A percentile compares a stretch with the other conserved stretches of the same genome.
phyloP scores from a whole-genome alignment of 2,113 vertebrate genomes.

The Misgurnus mizolepis region DNA sequence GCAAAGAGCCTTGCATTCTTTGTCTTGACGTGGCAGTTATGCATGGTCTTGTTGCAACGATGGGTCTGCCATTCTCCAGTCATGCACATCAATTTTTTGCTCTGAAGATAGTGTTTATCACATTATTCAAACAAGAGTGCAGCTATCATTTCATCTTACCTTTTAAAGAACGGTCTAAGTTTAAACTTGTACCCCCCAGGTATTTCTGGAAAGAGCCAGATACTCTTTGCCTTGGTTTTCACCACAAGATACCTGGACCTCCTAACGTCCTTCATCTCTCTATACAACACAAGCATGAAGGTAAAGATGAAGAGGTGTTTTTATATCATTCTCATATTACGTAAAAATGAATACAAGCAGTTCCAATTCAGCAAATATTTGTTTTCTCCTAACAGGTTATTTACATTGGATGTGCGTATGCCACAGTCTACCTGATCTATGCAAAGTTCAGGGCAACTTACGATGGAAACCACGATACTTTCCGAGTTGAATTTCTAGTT shows the following conservation, averaged over 20 bases:
- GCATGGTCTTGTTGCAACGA: constrained; percentile 17
- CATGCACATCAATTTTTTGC: not conserved
- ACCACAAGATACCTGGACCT: constrained; percentile 98
- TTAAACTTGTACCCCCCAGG: constrained; percentile 72
- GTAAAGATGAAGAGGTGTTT: constrained; percentile 65
- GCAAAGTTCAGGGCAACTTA: constrained; percentile 97
- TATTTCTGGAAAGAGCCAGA: constrained; percentile 99
- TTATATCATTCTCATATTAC: too few species aligned
- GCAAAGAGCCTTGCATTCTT: constrained; percentile 40
- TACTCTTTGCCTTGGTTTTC: constrained; percentile 97
- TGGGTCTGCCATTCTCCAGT: not conserved
- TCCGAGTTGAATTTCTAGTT: constrained; percentile 94
- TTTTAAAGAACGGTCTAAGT: not conserved
- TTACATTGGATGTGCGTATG: constrained; percentile 91
- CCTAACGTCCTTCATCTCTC: constrained; percentile 94
- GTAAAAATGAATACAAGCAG: too few species aligned
- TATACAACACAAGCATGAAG: constrained; percentile 99
- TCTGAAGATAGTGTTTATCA: too few species aligned
- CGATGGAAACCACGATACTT: constrained; percentile 97
- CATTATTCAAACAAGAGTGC: too few species aligned
- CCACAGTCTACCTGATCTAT: constrained; percentile 96
- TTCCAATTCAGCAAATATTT: not conserved
- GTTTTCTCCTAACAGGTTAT: constrained; percentile 78
- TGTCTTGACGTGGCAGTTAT: constrained; percentile 85
- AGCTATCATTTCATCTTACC: too few species aligned